Conservation (phyloP, 37 sponge, comb jelly and placozoan genomes). For the Sycon ciliatum region DNA sequence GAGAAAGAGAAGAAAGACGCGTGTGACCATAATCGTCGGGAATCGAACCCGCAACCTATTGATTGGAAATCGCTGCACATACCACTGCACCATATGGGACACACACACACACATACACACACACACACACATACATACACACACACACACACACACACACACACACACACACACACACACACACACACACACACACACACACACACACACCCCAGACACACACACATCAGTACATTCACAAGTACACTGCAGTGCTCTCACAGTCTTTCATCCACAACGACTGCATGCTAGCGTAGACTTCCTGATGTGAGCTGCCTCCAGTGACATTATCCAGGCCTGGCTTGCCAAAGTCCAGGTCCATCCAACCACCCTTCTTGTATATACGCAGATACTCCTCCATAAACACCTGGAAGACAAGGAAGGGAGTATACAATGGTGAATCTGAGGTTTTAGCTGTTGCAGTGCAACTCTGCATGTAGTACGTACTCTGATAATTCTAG, state of each 20-base stretch:
- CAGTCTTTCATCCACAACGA: slow-evolving; percentile 5
- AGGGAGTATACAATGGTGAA: background rate
- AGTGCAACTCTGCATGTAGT: no score
- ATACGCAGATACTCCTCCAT: background rate
- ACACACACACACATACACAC: background rate
- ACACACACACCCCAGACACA: background rate
- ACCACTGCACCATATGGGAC: background rate
- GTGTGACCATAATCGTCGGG: no score
- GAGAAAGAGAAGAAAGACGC: no score
- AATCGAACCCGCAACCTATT: no score
- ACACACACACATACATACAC: background rate
- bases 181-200: background rate
- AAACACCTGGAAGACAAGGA: background rate
- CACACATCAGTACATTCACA: background rate
- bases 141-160: slow-evolving; percentile 1
- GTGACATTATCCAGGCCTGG: slow-evolving; percentile 43
- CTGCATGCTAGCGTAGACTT: background rate
- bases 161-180: slow-evolving; percentile 5
- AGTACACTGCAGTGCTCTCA: background rate
- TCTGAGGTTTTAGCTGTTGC: no score
- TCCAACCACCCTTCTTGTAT: background rate
- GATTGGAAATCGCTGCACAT: no score
- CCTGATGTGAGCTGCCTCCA: slow-evolving; percentile 3
- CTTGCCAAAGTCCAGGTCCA: slow-evolving; percentile 43
- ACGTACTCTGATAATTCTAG: no score